These are phyloP conservation scores for Hyperoplus immaculatus DNA, from an alignment of 2,797 vertebrate genomes.

Conservation along the genomic window DNA sequence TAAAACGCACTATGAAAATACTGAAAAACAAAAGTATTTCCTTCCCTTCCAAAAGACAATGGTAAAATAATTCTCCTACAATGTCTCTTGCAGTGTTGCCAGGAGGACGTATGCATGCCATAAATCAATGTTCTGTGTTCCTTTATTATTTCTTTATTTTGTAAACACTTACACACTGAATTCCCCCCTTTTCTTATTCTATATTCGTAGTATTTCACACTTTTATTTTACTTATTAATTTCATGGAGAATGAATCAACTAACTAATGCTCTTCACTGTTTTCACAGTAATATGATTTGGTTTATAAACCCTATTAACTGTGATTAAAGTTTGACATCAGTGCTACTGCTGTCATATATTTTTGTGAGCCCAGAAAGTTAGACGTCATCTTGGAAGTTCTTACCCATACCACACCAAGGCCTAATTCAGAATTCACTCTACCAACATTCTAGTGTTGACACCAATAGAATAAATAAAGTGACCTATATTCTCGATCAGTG, in stretches of 20 bases:
- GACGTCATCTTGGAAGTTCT: too few relatives aligned
- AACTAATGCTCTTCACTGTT: neutral
- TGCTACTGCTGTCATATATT: neutral
- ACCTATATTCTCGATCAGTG: neutral
- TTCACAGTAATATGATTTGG: too few relatives aligned
- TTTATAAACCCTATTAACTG: neutral
- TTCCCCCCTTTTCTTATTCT: too few relatives aligned
- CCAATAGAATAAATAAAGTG: neutral
- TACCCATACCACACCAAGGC: neutral
- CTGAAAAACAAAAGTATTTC: neutral
- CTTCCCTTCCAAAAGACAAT: fast-evolving
- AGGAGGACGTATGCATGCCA: neutral
- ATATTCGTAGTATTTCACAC: too few relatives aligned
- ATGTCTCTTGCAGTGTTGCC: neutral
- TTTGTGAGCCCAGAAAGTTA: neutral
- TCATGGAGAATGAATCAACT: neutral
- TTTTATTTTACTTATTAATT: neutral
- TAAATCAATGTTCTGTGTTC: neutral
- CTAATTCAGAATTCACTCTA: too few relatives aligned
- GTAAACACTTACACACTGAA: neutral
- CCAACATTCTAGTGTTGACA: neutral
- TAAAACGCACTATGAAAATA: neutral
- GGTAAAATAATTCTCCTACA: neutral
- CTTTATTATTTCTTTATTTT: neutral
- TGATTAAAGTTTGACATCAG: neutral